These are phyloP conservation scores for Silurus asotus DNA, from an alignment of 2,113 vertebrate genomes.

Conservation along the genomic window DNA sequence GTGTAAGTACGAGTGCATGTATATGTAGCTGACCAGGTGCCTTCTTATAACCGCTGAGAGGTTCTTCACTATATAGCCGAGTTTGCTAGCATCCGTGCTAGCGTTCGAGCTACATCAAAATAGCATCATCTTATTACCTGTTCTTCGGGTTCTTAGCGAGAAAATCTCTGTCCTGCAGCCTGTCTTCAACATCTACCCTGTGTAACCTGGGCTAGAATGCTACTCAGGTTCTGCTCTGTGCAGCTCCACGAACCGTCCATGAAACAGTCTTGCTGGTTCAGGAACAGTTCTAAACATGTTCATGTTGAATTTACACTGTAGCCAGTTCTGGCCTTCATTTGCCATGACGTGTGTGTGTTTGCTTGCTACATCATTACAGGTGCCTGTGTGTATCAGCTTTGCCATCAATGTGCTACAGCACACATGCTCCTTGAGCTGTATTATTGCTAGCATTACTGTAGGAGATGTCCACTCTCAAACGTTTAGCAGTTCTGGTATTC, in stretches of 20 bases:
- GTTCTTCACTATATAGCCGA: conserved; percentile 41
- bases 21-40: neutral
- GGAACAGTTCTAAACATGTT: no score
- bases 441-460: neutral
- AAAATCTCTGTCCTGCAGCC: neutral
- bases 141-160: no score
- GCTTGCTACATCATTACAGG: conserved; percentile 1
- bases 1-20: neutral
- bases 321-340: conserved; percentile 8
- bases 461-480: neutral
- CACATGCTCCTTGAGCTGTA: neutral
- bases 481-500: neutral
- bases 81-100: conserved; percentile 40
- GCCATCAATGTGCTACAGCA: neutral
- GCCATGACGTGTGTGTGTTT: neutral
- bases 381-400: conserved; percentile 1
- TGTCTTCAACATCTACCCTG: no score
- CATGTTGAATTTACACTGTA: neutral
- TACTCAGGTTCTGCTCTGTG: neutral
- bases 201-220: neutral
- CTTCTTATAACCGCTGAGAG: conserved; percentile 10
- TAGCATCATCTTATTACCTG: neutral
- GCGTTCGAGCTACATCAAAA: conserved; percentile 48
- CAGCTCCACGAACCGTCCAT: neutral
- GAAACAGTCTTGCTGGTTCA: neutral